These are phyloP conservation scores for Hydractinia echinata DNA, from an alignment of 30 jellyfish, hydroid and myxozoan species.

Conservation along the genomic window DNA sequence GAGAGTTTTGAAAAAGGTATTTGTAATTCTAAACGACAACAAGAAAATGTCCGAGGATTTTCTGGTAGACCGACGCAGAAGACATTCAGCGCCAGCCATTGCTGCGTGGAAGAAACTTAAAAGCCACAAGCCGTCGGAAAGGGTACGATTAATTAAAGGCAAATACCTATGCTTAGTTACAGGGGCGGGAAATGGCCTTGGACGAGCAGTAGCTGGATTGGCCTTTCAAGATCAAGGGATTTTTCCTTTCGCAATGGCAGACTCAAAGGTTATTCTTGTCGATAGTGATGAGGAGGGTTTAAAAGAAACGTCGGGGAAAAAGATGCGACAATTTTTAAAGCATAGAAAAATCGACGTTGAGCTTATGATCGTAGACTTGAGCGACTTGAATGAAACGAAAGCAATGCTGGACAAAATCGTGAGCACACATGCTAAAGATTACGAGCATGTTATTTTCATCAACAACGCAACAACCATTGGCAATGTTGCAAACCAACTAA, in stretches of 20 bases:
- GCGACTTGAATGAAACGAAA: slow-evolving; percentile 19
- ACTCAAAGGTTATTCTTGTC: slow-evolving; percentile 26
- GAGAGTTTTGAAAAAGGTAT: too few relatives aligned
- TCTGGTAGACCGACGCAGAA: neutral
- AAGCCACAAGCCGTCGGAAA: neutral
- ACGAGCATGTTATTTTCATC: slow-evolving; percentile 25
- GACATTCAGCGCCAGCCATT: slow-evolving; percentile 16
- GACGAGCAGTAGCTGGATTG: slow-evolving; percentile 28
- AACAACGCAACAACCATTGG: slow-evolving; percentile 29
- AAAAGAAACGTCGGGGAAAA: slow-evolving; percentile 36
- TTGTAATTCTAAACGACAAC: too few relatives aligned
- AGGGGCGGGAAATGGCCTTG: slow-evolving; percentile 37
- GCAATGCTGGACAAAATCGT: slow-evolving; percentile 15
- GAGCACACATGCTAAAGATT: slow-evolving; percentile 21
- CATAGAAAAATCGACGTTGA: slow-evolving; percentile 36
- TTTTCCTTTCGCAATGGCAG: slow-evolving; percentile 26
- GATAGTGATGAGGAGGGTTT: slow-evolving; percentile 26
- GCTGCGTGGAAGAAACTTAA: slow-evolving; percentile 7
- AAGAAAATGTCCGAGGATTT: too few relatives aligned
- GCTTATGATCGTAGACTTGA: slow-evolving; percentile 7
- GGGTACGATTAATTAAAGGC: slow-evolving; percentile 19
- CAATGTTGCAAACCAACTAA: slow-evolving; percentile 7
- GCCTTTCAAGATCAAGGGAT: slow-evolving; percentile 48
- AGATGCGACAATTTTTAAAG: slow-evolving; percentile 35
- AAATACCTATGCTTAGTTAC: slow-evolving; percentile 29